A percentile compares a stretch with the other conserved stretches of the same genome.
phyloP scores from a whole-genome alignment of 2,797 vertebrate species.

The Distichodus sexfasciatus region DNA sequence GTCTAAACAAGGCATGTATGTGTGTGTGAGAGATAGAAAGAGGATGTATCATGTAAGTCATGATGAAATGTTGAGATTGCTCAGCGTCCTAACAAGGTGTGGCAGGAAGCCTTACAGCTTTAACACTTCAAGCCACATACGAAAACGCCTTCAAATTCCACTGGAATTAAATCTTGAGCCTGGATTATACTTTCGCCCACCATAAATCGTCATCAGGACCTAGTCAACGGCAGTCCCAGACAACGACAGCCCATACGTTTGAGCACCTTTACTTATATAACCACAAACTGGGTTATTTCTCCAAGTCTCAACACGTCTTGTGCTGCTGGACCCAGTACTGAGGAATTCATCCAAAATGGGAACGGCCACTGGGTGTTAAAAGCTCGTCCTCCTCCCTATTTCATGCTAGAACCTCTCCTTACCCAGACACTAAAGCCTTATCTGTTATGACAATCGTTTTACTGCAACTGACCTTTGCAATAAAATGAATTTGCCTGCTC shows the following conservation, averaged over 20 bases:
- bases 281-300: not conserved
- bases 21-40: not conserved
- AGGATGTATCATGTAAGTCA: not conserved
- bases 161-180: not conserved
- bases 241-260: not conserved
- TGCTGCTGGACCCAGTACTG: not conserved
- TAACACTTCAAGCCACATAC: not conserved
- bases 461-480: not conserved
- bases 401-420: not conserved
- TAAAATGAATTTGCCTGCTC: not conserved
- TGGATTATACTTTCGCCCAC: constrained; percentile 4
- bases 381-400: not conserved
- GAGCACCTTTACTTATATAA: constrained; percentile 4
- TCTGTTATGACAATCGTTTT: constrained; percentile 7
- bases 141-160: not conserved
- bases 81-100: not conserved
- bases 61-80: no score
- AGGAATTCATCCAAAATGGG: not conserved
- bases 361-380: not conserved
- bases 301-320: not conserved
- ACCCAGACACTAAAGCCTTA: not conserved
- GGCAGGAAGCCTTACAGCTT: not conserved
- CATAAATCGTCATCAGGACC: not conserved
- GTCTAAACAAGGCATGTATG: not conserved
- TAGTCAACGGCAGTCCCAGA: not conserved